Conservation (phyloP, 1,140 invertebrate genomes). For the Dendroctonus ponderosae region DNA sequence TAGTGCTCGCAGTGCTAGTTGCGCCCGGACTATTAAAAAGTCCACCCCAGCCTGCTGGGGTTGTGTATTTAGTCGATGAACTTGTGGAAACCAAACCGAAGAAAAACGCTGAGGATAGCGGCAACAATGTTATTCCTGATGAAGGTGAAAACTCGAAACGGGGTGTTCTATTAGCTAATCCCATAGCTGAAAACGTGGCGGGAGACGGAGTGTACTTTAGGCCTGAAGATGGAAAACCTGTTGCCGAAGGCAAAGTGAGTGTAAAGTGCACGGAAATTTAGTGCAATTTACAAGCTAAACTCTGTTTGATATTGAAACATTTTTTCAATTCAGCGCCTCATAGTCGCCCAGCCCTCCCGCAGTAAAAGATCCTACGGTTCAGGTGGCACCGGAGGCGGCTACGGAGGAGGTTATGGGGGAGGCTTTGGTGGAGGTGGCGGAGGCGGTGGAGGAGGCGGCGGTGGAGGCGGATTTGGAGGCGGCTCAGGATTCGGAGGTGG, state of each 20-base stretch:
- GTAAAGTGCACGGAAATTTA: not conserved
- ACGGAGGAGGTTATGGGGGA: conserved; percentile 2
- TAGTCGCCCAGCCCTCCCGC: not conserved
- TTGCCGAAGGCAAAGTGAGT: conserved; percentile 20
- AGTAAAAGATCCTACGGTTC: conserved; percentile 7
- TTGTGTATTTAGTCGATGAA: conserved; percentile 34
- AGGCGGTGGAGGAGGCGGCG: not conserved
- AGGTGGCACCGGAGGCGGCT: conserved; percentile 2
- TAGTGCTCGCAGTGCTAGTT: conserved; percentile 1
- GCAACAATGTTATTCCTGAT: conserved; percentile 22
- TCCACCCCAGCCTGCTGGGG: conserved; percentile 15
- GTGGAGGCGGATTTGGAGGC: not conserved
- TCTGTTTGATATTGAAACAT: not conserved
- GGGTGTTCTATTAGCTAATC: conserved; percentile 22
- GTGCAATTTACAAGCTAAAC: not conserved
- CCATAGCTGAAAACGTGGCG: conserved; percentile 24
- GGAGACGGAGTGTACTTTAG: conserved; percentile 37
- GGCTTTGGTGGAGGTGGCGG: not conserved
- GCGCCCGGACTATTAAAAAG: not conserved
- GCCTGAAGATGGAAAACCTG: conserved; percentile 25
- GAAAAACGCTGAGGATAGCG: conserved; percentile 7
- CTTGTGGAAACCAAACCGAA: conserved; percentile 20
- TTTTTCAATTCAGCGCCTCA: not conserved
- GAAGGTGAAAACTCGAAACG: conserved; percentile 15
- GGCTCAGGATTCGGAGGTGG: not conserved